phyloP scores from a whole-genome alignment of 2,888 invertebrate genomes.

The Andrena minutula region DNA sequence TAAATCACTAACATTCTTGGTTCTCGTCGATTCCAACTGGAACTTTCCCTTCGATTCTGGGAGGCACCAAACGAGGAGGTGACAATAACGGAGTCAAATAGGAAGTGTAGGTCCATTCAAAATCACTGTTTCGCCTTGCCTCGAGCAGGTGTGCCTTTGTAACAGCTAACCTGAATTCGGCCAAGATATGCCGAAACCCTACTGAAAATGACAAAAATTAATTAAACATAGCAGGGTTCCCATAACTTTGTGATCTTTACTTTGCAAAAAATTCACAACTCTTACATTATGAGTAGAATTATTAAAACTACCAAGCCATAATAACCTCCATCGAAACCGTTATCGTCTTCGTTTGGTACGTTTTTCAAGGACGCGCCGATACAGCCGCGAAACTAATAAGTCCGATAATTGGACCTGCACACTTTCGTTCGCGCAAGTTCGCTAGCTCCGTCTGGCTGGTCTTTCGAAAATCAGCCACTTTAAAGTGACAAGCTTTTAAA shows the following conservation, averaged over 20 bases:
- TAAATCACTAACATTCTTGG: background rate
- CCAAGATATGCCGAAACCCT: too few relatives aligned
- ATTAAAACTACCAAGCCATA: too few relatives aligned
- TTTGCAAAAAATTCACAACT: too few relatives aligned
- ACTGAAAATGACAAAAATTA: too few relatives aligned
- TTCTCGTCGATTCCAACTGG: background rate
- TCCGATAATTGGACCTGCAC: slow-evolving; percentile 44
- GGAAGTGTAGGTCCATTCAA: background rate
- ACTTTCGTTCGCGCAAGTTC: slow-evolving; percentile 23
- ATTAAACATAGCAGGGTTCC: too few relatives aligned
- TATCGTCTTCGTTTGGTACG: slow-evolving; percentile 31
- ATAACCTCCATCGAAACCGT: slow-evolving; percentile 38
- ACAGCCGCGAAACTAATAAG: slow-evolving; percentile 42
- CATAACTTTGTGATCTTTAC: too few relatives aligned
- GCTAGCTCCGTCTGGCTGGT: background rate
- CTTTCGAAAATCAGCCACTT: background rate
- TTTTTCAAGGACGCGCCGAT: slow-evolving; percentile 39
- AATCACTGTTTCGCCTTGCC: background rate
- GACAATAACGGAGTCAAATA: background rate
- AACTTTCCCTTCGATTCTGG: background rate
- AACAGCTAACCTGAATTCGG: background rate
- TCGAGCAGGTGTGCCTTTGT: background rate
- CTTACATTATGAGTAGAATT: too few relatives aligned
- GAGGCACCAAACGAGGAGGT: background rate
- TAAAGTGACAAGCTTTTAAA: background rate